Evolutionary conservation across 1,140 invertebrate genomes (phyloP), one percentile per base, ranked within the genome.

Genomic region (Plectrocnemia conspersa): DNA sequence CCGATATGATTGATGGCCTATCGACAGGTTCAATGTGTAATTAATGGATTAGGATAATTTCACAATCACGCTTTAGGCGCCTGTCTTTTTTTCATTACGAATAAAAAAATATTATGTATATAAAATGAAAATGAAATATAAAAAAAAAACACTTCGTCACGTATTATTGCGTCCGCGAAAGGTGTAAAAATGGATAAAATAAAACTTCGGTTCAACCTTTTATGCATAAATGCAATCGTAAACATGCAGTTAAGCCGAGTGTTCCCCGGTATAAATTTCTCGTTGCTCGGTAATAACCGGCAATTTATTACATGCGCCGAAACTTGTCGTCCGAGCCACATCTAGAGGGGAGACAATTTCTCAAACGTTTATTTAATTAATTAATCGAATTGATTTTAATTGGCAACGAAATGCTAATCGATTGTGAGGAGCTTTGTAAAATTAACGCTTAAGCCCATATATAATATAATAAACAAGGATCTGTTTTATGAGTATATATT

Each of bases 151-250:
- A 38, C 35, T 6, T 38, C 15, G 11, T 38, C 5, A 16, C 35
- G 18, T 16, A 5, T 7, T 38, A 13, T 15, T 38, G 35, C 11
- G 13, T 45, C 15, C 42, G n/a, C 23, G 10, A 45, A 45, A 45
- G n/a, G n/a, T n/a, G n/a, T n/a, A n/a, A 45, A 42, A 42, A 42
- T 22, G 7, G 6, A 19, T 19, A 42, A 35, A 44, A 54, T 46
- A 54, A 54, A 54, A 25, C 23, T n/a, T 15, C 52, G 33, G 33
- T 23, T 25, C 22, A 36, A 9, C 29, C 38, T 44, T 44, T 53
- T 44, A 53, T 53, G 50, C 50, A 53, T 33, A 53, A 53, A 53
- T 33, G 50, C 50, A 53, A 44, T 53, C 50, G 50, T 54, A 54
- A 54, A 54, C 42, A 54, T 45, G 52, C 41, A 54, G 52, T 45